A percentile compares a stretch with the other conserved stretches of the same genome.
Conservation (phyloP, 1,140 invertebrate species). For the Saccostrea cuccullata region DNA sequence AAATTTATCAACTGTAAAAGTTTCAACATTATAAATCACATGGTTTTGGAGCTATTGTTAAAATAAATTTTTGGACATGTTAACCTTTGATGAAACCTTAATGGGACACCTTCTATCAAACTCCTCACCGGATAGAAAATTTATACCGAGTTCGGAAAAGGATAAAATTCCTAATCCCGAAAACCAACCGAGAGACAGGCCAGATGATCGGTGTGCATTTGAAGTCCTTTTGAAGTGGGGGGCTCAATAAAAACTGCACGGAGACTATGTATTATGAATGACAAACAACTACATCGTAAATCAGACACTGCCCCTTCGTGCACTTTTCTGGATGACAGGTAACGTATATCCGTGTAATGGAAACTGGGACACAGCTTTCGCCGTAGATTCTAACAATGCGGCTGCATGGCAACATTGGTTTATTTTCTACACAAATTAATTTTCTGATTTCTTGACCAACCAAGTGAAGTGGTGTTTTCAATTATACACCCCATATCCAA, state of each 20-base stretch:
- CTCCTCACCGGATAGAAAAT: neutral
- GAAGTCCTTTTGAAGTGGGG: neutral
- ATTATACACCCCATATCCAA: no score
- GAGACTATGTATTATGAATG: conserved; percentile 31
- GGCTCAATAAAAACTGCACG: neutral
- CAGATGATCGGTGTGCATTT: neutral
- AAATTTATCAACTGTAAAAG: no score
- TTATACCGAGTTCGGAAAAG: neutral
- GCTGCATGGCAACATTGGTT: neutral
- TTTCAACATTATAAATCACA: no score
- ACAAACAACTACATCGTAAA: neutral
- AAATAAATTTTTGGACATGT: no score
- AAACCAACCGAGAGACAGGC: neutral
- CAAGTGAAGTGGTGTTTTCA: no score
- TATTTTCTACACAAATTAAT: conserved; percentile 11
- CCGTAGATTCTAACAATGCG: no score
- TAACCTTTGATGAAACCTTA: no score
- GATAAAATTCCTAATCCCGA: neutral
- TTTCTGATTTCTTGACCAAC: neutral
- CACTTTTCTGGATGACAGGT: neutral
- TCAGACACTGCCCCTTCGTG: neutral
- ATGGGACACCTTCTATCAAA: neutral
- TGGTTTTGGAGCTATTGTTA: no score
- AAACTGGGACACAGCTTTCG: neutral
- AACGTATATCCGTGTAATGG: neutral